A percentile compares a stretch with the other conserved stretches of the same genome.
Conservation (phyloP, 2,888 invertebrate species). For the Diabrotica balteata region DNA sequence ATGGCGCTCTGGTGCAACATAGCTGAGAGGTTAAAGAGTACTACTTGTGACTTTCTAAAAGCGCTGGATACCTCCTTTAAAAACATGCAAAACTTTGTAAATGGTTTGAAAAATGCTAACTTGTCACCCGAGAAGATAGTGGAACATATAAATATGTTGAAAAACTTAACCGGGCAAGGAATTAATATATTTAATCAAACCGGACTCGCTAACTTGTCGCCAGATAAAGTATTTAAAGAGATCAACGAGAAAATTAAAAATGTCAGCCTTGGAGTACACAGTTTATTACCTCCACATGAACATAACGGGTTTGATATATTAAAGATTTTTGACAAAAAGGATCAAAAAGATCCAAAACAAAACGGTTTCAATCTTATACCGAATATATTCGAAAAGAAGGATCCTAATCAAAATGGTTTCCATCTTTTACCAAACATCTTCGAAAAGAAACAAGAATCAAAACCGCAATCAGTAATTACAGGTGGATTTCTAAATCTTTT, state of each 20-base stretch:
- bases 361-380: too few species aligned
- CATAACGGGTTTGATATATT: too few species aligned
- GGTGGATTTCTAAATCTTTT: too few species aligned
- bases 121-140: slow-evolving; percentile 7
- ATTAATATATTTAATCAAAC: slow-evolving; percentile 19
- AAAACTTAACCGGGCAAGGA: slow-evolving; percentile 8
- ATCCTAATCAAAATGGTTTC: too few species aligned
- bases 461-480: too few species aligned
- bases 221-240: slow-evolving; percentile 24
- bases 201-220: slow-evolving; percentile 10
- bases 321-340: too few species aligned
- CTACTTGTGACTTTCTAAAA: slow-evolving; percentile 61
- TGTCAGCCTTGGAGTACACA: background rate
- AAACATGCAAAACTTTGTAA: slow-evolving; percentile 28
- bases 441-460: too few species aligned
- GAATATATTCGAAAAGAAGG: too few species aligned
- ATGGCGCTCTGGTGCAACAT: slow-evolving; percentile 75
- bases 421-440: too few species aligned
- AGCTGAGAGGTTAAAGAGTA: slow-evolving; percentile 65
- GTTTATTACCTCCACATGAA: too few species aligned
- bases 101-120: slow-evolving; percentile 21
- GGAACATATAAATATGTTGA: slow-evolving; percentile 3
- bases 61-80: slow-evolving; percentile 46
- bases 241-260: slow-evolving; percentile 5
- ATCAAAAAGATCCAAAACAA: too few species aligned